Conservation (phyloP, 2,113 vertebrate genomes). For the Trichechus manatus region DNA sequence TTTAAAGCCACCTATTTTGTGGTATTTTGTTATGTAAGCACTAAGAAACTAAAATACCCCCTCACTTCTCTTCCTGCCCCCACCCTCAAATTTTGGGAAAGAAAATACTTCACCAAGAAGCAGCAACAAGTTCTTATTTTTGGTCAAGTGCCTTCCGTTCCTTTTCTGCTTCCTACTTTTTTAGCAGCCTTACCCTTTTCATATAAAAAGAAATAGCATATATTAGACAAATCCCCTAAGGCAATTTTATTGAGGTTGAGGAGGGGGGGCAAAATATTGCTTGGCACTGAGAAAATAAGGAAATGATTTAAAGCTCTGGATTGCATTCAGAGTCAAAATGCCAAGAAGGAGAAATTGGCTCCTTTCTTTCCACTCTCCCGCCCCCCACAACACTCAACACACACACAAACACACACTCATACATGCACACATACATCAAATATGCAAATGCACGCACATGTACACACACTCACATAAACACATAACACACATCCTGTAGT, state of each 20-base stretch:
- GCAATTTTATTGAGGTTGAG: background rate
- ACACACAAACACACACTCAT: background rate
- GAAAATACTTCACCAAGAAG: conserved; percentile 48
- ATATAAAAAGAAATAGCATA: too few relatives aligned
- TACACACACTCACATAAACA: background rate
- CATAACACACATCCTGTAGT: background rate
- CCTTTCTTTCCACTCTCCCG: background rate
- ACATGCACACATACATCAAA: background rate
- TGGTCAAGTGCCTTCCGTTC: background rate
- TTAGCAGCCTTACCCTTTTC: background rate
- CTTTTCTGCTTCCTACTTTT: conserved; percentile 25
- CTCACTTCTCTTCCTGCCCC: background rate
- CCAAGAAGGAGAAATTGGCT: background rate
- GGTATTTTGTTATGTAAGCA: background rate
- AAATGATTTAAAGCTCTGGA: conserved; percentile 57
- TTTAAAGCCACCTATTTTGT: background rate
- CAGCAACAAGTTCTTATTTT: conserved; percentile 63
- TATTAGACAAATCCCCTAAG: conserved; percentile 54
- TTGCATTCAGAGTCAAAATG: conserved; percentile 40
- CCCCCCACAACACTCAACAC: background rate
- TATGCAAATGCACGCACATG: background rate
- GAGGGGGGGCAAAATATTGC: conserved; percentile 52
- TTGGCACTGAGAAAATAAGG: conserved; percentile 80
- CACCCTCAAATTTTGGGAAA: background rate
- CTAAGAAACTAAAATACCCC: background rate